A percentile compares a stretch with the other conserved stretches of the same genome.
Evolutionary conservation across 2,113 vertebrate species (phyloP).

Genomic region (Pteruthius melanotis): DNA sequence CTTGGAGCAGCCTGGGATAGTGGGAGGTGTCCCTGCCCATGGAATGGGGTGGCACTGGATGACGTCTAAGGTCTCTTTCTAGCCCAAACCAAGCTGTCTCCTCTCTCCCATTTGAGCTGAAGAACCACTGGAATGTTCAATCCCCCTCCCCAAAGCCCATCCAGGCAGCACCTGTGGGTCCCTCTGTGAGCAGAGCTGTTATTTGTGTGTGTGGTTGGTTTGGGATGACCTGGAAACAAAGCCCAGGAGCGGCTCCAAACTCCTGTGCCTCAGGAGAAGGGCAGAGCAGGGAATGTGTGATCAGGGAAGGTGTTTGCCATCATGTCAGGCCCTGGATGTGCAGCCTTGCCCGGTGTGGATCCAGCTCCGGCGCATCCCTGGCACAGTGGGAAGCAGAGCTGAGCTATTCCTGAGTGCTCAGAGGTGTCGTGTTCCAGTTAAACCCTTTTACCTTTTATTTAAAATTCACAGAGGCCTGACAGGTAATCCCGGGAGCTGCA

Average conservation of each 20-base stretch:
- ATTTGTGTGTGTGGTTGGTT: background rate
- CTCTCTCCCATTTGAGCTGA: background rate
- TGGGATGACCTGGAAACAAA: background rate
- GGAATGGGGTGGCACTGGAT: background rate
- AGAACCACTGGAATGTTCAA: accelerated
- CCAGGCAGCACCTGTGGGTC: background rate
- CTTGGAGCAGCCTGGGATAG: background rate
- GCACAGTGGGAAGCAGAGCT: background rate
- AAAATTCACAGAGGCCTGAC: background rate
- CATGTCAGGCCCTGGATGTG: background rate
- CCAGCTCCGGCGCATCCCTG: background rate
- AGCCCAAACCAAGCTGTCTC: background rate
- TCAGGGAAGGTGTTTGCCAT: background rate
- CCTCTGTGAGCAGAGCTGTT: background rate
- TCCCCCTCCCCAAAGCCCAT: too few species aligned
- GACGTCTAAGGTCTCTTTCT: accelerated
- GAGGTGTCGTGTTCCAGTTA: background rate
- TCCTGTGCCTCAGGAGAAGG: background rate
- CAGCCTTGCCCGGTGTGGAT: background rate
- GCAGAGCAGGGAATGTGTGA: background rate
- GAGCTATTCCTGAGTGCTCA: background rate
- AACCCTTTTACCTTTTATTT: slow-evolving; percentile 35
- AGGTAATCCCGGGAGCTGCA: background rate
- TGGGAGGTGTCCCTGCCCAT: background rate
- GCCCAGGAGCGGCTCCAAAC: background rate